Base-by-base conservation (phyloP, 1,140 invertebrate genomes). In the Cydia strobilella region DNA sequence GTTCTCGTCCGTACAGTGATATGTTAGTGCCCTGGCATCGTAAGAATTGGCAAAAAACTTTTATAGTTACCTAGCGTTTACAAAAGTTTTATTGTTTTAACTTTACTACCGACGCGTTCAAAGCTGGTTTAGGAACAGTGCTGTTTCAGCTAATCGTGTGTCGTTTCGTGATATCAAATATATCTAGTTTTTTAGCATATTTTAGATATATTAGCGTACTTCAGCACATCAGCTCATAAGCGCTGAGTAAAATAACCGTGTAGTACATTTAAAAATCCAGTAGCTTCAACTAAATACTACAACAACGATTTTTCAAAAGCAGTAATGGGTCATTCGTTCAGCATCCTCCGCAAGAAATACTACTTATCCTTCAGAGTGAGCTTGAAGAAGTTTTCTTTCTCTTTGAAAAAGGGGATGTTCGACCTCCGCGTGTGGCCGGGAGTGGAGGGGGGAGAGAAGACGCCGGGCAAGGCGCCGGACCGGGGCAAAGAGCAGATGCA, bases 401-500 rank as follows among this genome's bases (percentile, higher is more conserved):
- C 59, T 39, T 20, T 66, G 10, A 76, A 72, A 62, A 80, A 95
- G 94, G 96, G 96, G 18, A 97, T 97, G 95, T 93, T 97, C 78
- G 96, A 97, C 86, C 90, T 97, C 10, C 94, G 95, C 75, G 96
- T 97, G 2, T 97, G 96, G 96, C 95, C 96, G 2, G 96, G 96
- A n/a, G 93, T 95, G 73, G 95, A 96, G 82, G 97, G 89, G 84
- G 82, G 94, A 93, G 48, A 96, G 95, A 71, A 95, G 92, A 99
- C 98, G 0, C 98, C 97, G 1, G 98, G 97, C 0, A 98, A 98
- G 93, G 94, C 95, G 1, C 95, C 94, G 51, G 95, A 97, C 84
- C 94, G 95, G 27, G 95, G 95, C 13, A 96, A 97, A 87, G 97
- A 98, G 78, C 96, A 98, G 85, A 98, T 98, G 97, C 96, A 97